Percentiles rank a stretch among this genome's conserved stretches.
phyloP scores from a whole-genome alignment of 1,140 invertebrate species.

The Archivesica marissinica region DNA sequence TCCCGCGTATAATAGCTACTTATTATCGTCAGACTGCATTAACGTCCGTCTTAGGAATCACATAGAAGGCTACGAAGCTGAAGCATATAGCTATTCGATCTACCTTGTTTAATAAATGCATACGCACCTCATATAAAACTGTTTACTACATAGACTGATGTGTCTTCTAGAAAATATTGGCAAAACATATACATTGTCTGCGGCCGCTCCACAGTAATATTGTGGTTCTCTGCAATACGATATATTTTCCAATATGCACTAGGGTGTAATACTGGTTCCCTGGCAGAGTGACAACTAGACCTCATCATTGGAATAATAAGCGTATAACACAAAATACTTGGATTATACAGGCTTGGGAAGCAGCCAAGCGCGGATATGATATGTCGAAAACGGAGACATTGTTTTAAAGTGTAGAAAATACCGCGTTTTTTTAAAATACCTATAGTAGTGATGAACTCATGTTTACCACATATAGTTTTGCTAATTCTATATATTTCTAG shows the following conservation, averaged over 20 bases:
- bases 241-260: slow-evolving; percentile 24
- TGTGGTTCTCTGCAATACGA: slow-evolving; percentile 12
- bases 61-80: neutral
- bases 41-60: neutral
- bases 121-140: too few species aligned
- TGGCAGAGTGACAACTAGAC: slow-evolving; percentile 2
- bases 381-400: neutral
- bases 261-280: neutral
- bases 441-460: too few species aligned
- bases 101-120: neutral
- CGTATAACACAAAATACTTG: neutral
- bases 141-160: too few species aligned
- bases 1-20: too few species aligned
- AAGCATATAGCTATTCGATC: neutral
- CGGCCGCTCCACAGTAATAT: neutral
- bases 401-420: too few species aligned
- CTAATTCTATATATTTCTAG: too few species aligned
- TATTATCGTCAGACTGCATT: neutral
- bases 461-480: too few species aligned
- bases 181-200: neutral
- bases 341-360: neutral
- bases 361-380: neutral
- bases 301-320: slow-evolving; percentile 12
- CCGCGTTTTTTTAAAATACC: too few species aligned
- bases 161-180: neutral